Percentiles rank a stretch among this genome's conserved stretches.
Conservation (phyloP, 2,797 vertebrate genomes). For the Arctocebus calabarensis region DNA sequence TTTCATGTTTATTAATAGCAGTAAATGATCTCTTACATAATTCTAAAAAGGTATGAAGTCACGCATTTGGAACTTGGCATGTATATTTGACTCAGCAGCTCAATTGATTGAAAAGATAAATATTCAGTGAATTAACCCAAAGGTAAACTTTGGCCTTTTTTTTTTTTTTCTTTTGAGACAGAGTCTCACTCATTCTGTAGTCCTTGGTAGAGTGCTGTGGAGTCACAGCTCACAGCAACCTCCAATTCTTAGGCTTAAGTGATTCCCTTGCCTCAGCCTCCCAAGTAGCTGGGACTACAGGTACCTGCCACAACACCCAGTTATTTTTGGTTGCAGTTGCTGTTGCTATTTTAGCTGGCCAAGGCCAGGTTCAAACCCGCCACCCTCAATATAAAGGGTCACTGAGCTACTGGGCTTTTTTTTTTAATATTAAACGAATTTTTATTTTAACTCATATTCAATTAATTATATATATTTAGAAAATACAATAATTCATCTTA, state of each 20-base stretch:
- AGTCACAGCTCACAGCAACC: too few species aligned
- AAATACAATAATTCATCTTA: not conserved
- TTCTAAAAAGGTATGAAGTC: not conserved
- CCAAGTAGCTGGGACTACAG: too few species aligned
- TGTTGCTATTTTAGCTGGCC: too few species aligned
- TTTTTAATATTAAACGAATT: not conserved
- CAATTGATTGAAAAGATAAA: slow-evolving; percentile 34
- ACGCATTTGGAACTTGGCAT: not conserved
- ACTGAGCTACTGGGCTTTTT: not conserved
- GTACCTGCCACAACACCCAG: too few species aligned
- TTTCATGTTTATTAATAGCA: not conserved
- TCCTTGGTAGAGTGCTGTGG: too few species aligned
- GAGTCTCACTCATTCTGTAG: too few species aligned
- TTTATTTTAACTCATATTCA: not conserved
- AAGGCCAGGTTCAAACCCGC: too few species aligned
- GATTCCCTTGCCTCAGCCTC: too few species aligned
- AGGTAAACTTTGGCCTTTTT: not conserved
- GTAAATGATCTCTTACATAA: not conserved
- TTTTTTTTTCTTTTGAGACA: not conserved
- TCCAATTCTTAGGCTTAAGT: too few species aligned
- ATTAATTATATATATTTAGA: not conserved
- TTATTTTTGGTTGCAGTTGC: too few species aligned
- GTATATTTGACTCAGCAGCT: not conserved
- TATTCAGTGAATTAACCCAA: not conserved
- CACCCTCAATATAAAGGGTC: too few species aligned